Conservation (phyloP, 2,797 vertebrate genomes). For the Enteromius fasciolatus region DNA sequence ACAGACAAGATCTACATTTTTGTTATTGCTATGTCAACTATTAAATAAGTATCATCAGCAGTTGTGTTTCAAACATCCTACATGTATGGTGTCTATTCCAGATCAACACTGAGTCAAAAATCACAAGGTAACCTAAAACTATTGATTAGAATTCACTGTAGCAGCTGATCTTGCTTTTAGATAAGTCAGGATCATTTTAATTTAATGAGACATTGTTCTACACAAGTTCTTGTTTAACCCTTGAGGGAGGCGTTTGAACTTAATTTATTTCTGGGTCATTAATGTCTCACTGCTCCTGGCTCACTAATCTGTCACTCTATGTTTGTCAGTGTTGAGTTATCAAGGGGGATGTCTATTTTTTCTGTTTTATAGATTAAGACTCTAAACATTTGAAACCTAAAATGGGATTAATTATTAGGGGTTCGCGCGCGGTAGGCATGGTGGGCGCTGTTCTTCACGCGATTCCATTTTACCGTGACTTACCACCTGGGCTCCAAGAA, state of each 20-base stretch:
- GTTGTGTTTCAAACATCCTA: neutral
- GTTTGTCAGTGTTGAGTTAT: neutral
- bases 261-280: conserved; percentile 13
- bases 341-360: neutral
- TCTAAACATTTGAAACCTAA: neutral
- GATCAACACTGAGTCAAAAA: neutral
- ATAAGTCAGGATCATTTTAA: neutral
- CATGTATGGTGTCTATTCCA: neutral
- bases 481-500: too few species aligned
- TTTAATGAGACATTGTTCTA: conserved; percentile 22
- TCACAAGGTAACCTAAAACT: neutral
- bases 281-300: conserved; percentile 26
- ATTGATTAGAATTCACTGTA: neutral
- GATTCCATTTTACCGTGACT: too few species aligned
- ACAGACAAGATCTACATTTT: neutral
- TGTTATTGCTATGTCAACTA: neutral
- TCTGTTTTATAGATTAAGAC: neutral
- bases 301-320: conserved; percentile 5
- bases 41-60: neutral
- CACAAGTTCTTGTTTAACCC: conserved; percentile 9
- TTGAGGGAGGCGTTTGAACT: conserved; percentile 13
- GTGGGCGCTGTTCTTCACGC: too few species aligned
- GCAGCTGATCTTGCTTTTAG: conserved; percentile 4
- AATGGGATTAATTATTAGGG: neutral
- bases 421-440: too few species aligned